A percentile compares a stretch with the other conserved stretches of the same genome.
Evolutionary conservation across 2,888 invertebrate species (phyloP).

Genomic region (Temnothorax rugatulus): DNA sequence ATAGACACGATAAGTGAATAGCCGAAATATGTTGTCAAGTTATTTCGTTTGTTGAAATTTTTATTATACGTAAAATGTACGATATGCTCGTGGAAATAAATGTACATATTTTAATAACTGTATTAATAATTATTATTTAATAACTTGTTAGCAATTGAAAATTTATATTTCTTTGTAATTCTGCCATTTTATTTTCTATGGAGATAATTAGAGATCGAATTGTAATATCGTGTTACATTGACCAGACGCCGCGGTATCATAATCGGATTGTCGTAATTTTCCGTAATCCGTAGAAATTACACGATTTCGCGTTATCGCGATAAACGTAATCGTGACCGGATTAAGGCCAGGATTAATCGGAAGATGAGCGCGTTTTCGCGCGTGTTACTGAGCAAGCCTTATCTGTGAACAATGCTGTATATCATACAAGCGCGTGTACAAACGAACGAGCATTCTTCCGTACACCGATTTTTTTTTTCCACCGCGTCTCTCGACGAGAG

Average conservation of each 20-base stretch:
- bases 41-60: background rate
- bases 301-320: background rate
- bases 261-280: background rate
- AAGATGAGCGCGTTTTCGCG: slow-evolving; percentile 15
- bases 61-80: background rate
- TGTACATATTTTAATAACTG: background rate
- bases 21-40: background rate
- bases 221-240: background rate
- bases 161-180: background rate
- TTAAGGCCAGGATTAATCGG: background rate
- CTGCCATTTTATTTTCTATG: background rate
- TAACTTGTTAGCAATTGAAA: background rate
- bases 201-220: background rate
- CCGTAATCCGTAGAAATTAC: background rate
- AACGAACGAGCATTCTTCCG: background rate
- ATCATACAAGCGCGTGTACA: background rate
- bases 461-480: slow-evolving; percentile 7
- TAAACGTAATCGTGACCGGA: slow-evolving; percentile 20
- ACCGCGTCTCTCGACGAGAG: slow-evolving; percentile 22
- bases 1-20: background rate
- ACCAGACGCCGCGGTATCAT: background rate
- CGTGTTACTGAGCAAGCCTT: slow-evolving; percentile 13
- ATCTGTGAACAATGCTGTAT: background rate
- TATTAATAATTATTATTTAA: background rate
- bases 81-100: background rate